Base-by-base conservation (phyloP, 2,888 invertebrate species). In the Dioctria rufipes region DNA sequence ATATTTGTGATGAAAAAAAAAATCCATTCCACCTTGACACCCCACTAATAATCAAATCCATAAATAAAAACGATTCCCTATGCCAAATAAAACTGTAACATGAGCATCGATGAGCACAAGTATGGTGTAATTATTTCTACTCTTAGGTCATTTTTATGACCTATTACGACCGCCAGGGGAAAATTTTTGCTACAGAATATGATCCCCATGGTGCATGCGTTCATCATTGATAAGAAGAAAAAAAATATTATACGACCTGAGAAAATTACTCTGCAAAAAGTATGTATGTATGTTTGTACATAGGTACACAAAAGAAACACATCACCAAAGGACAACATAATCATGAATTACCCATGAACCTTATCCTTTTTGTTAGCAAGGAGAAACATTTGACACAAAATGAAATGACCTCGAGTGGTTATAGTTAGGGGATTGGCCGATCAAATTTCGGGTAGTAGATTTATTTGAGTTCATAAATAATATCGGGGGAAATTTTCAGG, bases 91-190 rank as follows among this genome's bases (percentile, higher is more conserved):
- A 71, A 71, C 40, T 71, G 71, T 71, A 43, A 5, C 13, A 25
- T 11, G 25, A 39, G 25, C 43, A 42, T 54, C 58, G 46, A 51
- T 37, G 13, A 43, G 5, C 9, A 51, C 75, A 77, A 49, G 49
- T 63, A 51, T 54, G 65, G 60, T 75, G 58, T 65, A 80, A 78
- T 78, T 73, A 73, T 67, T 60, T 13, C 40, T 63, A 61, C 78
- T 63, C 51, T 25, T 11, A 60, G 77, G 79, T 80, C 80, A 81
- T 77, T 81, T 81, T 81, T 81, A 81, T 80, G 81, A 60, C 65
- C 80, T 71, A 81, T 81, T 81, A 78, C 40, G 42, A 79, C 61
- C 66, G 78, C 54, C 71, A 71, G 37, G 54, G 40, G 40, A 54
- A 71, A 71, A 71, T 51, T 71, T 71, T 49, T 54, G 71, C 37